Base-by-base conservation (phyloP, 2,113 vertebrate genomes). In the Ctenomys sociabilis region DNA sequence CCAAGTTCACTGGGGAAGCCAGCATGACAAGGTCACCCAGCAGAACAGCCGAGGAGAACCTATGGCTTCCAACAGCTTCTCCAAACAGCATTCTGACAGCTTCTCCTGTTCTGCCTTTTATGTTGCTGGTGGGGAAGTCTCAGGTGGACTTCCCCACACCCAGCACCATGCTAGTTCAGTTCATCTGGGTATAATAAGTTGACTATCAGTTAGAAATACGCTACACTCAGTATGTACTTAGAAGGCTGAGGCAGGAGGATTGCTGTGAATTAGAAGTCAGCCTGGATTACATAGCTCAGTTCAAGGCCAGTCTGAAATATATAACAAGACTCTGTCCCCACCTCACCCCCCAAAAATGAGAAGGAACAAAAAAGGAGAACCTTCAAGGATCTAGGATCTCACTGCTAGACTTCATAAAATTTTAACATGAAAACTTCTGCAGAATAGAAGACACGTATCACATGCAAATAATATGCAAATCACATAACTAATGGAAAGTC, bases 381-480 rank as follows among this genome's bases (percentile, higher is more conserved):
- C 84, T 96, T 96, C 93, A 90, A 97, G 91, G 94, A 98, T 88
- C 86, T 81, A 94, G 85, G 96, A 96, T 95, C 97, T 98, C 96
- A 96, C 72, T 1, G 17, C 95, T 85, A 97, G 87, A 97, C 93
- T 96, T 97, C 97, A 97, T 97, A 97, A 98, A 97, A 98, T 96
- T 98, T 98, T 98, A 98, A 98, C 95, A 96, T 30, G 80, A 93
- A 97, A 97, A 98, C 97, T 97, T 97, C 83, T n/a, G 64, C 92
- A 90, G 88, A 96, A 88, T 94, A 90, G 95, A 97, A 96, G 85
- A 59, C 72, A 86, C 63, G 95, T 52, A 95, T 75, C 28, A 90
- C 90, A 97, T 97, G 95, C 95, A 97, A 97, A 98, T 96, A 2
- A 93, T 96, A 98, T 97, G 97, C 97, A 97, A 98, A 98, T 97